phyloP scores from a whole-genome alignment of 2,888 invertebrate genomes.

The Phengaris arion region DNA sequence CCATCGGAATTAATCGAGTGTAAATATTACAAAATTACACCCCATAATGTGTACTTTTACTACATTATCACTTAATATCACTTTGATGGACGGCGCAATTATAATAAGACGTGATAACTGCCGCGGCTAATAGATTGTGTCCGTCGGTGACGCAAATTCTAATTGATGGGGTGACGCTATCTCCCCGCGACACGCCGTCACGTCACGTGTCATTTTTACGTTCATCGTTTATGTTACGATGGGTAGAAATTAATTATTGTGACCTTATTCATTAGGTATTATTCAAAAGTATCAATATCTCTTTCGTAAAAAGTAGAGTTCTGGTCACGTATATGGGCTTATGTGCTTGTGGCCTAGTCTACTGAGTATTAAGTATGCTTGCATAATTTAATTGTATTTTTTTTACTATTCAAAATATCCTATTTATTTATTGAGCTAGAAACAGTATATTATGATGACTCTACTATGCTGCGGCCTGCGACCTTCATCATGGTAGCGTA shows the following conservation, averaged over 20 bases:
- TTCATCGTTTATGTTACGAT: neutral
- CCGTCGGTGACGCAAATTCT: slow-evolving; percentile 24
- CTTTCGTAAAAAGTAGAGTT: neutral
- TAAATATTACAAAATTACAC: neutral
- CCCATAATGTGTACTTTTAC: neutral
- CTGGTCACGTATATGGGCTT: neutral
- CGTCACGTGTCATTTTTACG: slow-evolving; percentile 21
- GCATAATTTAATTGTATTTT: neutral
- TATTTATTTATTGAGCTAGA: neutral
- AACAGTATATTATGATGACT: neutral
- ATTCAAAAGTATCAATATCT: neutral
- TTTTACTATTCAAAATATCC: neutral
- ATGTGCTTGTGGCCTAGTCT: too few species aligned
- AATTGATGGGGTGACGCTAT: slow-evolving; percentile 24
- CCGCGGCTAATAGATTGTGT: slow-evolving; percentile 25
- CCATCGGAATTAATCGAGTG: neutral
- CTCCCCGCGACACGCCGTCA: neutral
- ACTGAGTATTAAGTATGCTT: neutral
- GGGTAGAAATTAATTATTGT: slow-evolving; percentile 1
- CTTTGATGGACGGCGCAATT: slow-evolving; percentile 5
- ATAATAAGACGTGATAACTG: slow-evolving; percentile 27
- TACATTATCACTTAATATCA: neutral
- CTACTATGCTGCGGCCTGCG: too few species aligned
- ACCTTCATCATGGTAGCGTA: too few species aligned
- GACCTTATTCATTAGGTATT: neutral